Percentiles rank a stretch among this genome's conserved stretches.
phyloP scores from a whole-genome alignment of 2,797 vertebrate genomes.

The Hapalemur alaotrensis region DNA sequence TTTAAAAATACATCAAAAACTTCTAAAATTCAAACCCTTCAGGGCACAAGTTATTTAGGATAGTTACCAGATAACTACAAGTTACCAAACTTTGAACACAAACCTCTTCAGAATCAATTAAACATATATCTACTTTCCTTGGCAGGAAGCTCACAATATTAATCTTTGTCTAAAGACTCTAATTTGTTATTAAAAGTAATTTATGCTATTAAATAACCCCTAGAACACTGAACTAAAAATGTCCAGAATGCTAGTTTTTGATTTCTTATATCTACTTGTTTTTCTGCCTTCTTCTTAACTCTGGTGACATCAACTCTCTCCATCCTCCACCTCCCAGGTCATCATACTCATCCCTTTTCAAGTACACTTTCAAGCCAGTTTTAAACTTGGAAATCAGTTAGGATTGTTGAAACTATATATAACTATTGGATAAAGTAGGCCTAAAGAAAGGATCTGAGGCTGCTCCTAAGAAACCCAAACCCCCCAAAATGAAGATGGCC shows the following conservation, averaged over 20 bases:
- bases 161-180: neutral
- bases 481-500: neutral
- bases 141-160: neutral
- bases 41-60: neutral
- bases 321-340: neutral
- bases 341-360: neutral
- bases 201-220: neutral
- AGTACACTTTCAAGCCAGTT: neutral
- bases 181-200: constrained; percentile 34
- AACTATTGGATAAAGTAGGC: neutral
- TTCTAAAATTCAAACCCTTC: constrained; percentile 5
- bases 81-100: neutral
- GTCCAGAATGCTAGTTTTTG: neutral
- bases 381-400: constrained; percentile 2
- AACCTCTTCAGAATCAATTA: constrained; percentile 24
- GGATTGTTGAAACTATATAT: neutral
- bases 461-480: constrained; percentile 21
- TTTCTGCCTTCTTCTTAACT: neutral
- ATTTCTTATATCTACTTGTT: neutral
- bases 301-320: neutral
- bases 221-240: neutral
- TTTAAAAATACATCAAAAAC: neutral
- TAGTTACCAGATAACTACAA: neutral
- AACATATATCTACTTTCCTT: neutral
- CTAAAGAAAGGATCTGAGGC: neutral